Conservation (phyloP, 2,113 vertebrate genomes). For the Rhinogobius similis region DNA sequence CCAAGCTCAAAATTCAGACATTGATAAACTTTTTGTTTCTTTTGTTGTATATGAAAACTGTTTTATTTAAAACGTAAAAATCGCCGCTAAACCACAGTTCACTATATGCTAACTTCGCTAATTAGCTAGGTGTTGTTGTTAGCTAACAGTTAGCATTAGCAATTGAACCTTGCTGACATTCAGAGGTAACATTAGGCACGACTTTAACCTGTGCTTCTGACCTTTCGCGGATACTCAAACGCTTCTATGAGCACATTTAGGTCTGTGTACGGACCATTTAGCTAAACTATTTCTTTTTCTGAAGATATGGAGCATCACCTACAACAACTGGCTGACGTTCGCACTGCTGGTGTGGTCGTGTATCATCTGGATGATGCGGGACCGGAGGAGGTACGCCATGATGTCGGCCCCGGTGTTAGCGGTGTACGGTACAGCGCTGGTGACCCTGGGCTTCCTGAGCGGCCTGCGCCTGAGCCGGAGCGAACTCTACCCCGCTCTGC, state of each 20-base stretch:
- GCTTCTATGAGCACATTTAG: neutral
- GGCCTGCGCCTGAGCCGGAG: conserved; percentile 75
- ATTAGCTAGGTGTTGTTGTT: too few species aligned
- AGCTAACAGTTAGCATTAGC: too few species aligned
- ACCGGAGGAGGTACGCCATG: conserved; percentile 79
- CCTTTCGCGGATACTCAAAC: neutral
- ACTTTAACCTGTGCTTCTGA: neutral
- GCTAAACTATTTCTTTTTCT: neutral
- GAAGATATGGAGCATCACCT: conserved; percentile 80
- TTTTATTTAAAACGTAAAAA: too few species aligned
- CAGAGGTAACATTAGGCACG: too few species aligned
- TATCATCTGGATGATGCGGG: conserved; percentile 74
- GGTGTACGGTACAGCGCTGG: conserved; percentile 77
- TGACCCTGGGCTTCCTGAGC: conserved; percentile 75
- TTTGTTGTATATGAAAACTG: too few species aligned
- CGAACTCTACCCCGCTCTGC: conserved; percentile 75
- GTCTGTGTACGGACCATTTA: too few species aligned
- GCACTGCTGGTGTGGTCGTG: conserved; percentile 82
- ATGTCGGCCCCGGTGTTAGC: conserved; percentile 84
- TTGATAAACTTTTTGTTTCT: too few species aligned
- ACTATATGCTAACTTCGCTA: too few species aligned
- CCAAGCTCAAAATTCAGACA: too few species aligned
- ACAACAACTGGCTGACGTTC: conserved; percentile 79
- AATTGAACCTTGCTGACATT: too few species aligned
- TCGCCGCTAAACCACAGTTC: too few species aligned